Percentiles rank a stretch among this genome's conserved stretches.
Conservation (phyloP, 2,113 vertebrate species). For the Zosterops pallidus region DNA sequence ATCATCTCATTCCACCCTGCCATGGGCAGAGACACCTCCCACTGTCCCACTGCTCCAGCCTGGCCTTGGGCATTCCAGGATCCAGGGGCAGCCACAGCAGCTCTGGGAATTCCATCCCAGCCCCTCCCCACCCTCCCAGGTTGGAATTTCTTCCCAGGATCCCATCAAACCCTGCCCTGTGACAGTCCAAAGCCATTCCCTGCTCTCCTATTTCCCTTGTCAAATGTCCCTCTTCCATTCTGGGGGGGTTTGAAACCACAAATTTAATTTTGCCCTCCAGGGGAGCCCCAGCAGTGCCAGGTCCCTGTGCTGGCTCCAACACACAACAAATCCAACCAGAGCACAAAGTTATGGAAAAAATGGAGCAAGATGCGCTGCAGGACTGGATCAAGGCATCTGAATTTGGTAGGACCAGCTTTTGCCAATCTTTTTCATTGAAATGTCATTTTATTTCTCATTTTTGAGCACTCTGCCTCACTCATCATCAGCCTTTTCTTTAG, state of each 20-base stretch:
- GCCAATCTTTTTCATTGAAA: neutral
- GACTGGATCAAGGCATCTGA: neutral
- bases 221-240: accelerated
- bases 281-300: neutral
- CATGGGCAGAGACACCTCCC: neutral
- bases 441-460: neutral
- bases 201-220: accelerated
- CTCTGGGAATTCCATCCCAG: neutral
- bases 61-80: neutral
- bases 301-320: neutral
- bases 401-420: neutral
- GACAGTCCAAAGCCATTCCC: accelerated
- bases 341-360: neutral
- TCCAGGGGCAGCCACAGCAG: neutral
- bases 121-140: accelerated
- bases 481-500: neutral
- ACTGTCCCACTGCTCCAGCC: neutral
- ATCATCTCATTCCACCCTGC: accelerated
- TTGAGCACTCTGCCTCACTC: neutral
- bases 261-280: neutral
- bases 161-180: neutral
- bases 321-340: neutral
- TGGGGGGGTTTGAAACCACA: neutral
- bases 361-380: neutral
- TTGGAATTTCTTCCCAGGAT: neutral